These are phyloP conservation scores for Neosilurus hyrtlii DNA, from an alignment of 2,797 vertebrate genomes.

Conservation along the genomic window DNA sequence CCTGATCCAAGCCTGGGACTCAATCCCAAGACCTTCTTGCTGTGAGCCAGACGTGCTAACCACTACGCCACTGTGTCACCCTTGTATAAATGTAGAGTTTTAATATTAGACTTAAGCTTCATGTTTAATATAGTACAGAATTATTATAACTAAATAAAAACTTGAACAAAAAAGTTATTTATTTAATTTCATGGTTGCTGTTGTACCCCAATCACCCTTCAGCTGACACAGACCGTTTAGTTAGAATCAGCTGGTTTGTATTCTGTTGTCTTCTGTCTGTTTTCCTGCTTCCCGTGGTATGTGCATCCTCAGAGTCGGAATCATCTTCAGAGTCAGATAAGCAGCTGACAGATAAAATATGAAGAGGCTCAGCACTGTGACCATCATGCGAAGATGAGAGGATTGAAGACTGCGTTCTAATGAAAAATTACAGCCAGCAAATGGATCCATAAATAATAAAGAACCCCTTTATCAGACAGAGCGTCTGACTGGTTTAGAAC, in stretches of 20 bases:
- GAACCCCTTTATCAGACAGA: constrained; percentile 14
- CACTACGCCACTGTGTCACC: too few relatives aligned
- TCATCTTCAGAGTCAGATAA: constrained; percentile 45
- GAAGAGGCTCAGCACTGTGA: constrained; percentile 31
- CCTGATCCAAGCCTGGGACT: too few relatives aligned
- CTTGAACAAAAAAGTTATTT: background rate
- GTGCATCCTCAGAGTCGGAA: constrained; percentile 28
- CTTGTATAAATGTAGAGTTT: too few relatives aligned
- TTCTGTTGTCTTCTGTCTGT: constrained; percentile 29
- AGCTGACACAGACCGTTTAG: background rate
- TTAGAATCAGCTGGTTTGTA: constrained; percentile 17
- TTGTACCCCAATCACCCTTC: background rate
- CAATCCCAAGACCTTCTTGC: too few relatives aligned
- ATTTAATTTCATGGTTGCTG: background rate
- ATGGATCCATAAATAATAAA: constrained; percentile 35
- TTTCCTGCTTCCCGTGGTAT: constrained; percentile 23
- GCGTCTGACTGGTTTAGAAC: constrained; percentile 38
- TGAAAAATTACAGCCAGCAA: constrained; percentile 28
- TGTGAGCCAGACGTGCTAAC: too few relatives aligned
- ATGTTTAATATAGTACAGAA: too few relatives aligned
- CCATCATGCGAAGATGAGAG: background rate
- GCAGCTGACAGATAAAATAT: constrained; percentile 47
- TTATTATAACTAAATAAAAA: constrained; percentile 5
- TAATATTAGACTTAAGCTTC: too few relatives aligned
- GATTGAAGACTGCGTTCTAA: background rate